Evolutionary conservation across 2,888 invertebrate species (phyloP), one percentile per base, ranked within the genome.

Genomic region (Arctia plantaginis): DNA sequence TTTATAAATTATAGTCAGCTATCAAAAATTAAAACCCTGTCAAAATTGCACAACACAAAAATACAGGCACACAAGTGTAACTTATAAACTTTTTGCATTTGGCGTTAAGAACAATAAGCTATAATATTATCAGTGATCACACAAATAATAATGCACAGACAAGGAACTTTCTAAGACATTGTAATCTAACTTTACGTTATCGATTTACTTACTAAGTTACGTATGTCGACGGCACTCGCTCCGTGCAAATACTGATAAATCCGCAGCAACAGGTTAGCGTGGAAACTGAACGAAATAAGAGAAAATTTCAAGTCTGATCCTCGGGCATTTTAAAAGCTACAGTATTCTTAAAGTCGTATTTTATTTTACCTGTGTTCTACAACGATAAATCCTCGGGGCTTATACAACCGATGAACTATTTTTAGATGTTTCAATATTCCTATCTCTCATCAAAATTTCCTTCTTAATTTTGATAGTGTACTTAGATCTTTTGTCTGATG

Each of bases 171-270:
- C 39, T 44, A 23, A 69, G 39, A 62, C 47, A 44, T 6, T 35
- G 35, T 69, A 51, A 55, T 69, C 30, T 41, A 55, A 69, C 69
- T 73, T 67, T 23, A 71, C 35, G 47, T 47, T 71, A 74, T 62
- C 62, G 64, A 65, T 65, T 69, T 51, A 72, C 71, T 71, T 72
- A 65, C 59, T 18, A 33, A 71, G 70, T 68, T 27, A 10, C 39
- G 39, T 33, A 65, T 69, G 27, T 10, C 33, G 67, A 27, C 35
- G 20, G n/a, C 47, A 35, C 67, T 69, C 68, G 68, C 47, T 55
- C 64, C 39, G 73, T 51, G 39, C 20, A 68, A 72, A 62, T 20
- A 64, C 73, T 64, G 73, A 73, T 69, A 73, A 73, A 69, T 65
- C 73, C 55, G 41, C 47, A 35, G 73, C 69, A 73, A 69, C 69